These are phyloP conservation scores for Falco columbarius DNA, from an alignment of 2,797 vertebrate species.

Conservation along the genomic window DNA sequence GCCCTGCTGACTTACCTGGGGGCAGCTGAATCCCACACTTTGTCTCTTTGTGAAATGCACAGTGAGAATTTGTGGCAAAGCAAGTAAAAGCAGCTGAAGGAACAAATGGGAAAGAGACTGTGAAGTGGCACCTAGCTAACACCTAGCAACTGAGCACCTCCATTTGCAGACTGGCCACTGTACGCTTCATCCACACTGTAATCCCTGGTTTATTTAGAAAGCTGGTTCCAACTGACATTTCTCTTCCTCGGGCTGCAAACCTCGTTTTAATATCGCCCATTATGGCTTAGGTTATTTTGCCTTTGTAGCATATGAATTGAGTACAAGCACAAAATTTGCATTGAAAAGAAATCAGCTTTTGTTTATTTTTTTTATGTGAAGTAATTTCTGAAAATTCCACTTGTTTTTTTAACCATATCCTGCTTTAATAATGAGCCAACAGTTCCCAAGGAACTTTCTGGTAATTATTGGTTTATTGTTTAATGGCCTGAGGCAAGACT, in stretches of 20 bases:
- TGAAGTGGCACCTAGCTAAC: neutral
- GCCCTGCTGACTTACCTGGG: no score
- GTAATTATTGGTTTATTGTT: slow-evolving; percentile 50
- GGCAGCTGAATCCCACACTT: neutral
- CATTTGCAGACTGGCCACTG: neutral
- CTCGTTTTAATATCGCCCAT: neutral
- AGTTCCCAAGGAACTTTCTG: slow-evolving; percentile 2
- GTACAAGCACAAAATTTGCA: neutral
- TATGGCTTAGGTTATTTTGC: neutral
- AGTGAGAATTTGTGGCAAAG: neutral
- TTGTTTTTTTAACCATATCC: neutral
- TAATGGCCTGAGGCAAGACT: neutral
- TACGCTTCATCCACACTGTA: neutral
- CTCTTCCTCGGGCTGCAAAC: neutral
- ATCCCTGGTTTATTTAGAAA: neutral
- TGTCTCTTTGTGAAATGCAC: neutral
- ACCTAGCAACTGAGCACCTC: neutral
- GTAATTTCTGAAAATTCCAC: neutral
- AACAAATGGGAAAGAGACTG: neutral
- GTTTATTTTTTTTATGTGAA: neutral
- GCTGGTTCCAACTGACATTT: neutral
- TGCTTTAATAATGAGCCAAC: neutral
- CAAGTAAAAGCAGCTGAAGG: neutral
- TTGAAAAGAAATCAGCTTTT: neutral
- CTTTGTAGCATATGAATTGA: neutral